These are phyloP conservation scores for Scaptomyza flava DNA, from an alignment of 2,888 invertebrate species.

Conservation along the genomic window DNA sequence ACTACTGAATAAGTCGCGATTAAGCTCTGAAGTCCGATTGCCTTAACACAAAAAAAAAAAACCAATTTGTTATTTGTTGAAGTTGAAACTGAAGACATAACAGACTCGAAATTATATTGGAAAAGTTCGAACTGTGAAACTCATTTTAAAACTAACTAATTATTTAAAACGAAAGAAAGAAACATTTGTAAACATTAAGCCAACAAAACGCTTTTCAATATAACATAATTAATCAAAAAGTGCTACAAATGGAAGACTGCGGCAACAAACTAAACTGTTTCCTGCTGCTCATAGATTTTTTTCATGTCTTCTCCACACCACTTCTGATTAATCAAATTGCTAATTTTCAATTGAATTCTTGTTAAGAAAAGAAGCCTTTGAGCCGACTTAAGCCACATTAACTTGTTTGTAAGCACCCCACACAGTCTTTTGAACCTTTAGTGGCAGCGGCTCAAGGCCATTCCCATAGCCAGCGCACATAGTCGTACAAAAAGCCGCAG, in stretches of 20 bases:
- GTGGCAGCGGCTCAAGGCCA: constrained; percentile 63
- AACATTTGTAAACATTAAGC: too few relatives aligned
- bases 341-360: background rate
- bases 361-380: background rate
- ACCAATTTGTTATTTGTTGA: constrained; percentile 6
- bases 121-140: background rate
- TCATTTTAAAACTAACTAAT: background rate
- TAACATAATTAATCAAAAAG: too few relatives aligned
- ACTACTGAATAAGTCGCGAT: too few relatives aligned
- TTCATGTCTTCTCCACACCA: constrained; percentile 1
- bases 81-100: background rate
- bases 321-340: constrained; percentile 7
- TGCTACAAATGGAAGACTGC: constrained; percentile 14
- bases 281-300: constrained; percentile 2
- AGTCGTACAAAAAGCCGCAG: constrained; percentile 50
- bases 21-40: constrained; percentile 1
- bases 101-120: background rate
- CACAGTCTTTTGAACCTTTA: constrained; percentile 71
- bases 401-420: constrained; percentile 56
- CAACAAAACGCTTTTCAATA: too few relatives aligned
- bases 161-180: background rate
- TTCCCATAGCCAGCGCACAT: constrained; percentile 56
- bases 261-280: constrained; percentile 1
- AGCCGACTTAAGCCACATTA: constrained; percentile 50
- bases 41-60: constrained; percentile 1